Evolutionary conservation across 2,888 invertebrate genomes (phyloP).

Genomic region (Monopis laevigella): DNA sequence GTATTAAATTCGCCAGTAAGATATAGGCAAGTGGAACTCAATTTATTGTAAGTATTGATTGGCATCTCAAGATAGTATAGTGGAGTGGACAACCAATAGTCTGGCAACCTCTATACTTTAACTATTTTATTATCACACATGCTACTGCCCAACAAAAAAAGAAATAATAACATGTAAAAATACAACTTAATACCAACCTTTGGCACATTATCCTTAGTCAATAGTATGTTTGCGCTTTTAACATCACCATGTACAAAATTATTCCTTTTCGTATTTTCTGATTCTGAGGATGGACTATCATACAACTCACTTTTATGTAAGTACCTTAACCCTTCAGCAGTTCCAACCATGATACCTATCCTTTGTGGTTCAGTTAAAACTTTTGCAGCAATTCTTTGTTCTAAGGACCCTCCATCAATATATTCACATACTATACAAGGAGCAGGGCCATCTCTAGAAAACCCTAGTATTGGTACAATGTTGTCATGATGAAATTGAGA

Average conservation of each 20-base stretch:
- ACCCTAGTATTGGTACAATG: conserved; percentile 78
- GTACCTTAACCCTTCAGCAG: conserved; percentile 74
- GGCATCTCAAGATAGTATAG: no score
- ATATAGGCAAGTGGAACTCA: no score
- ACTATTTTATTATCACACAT: no score
- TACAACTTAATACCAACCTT: conserved; percentile 53
- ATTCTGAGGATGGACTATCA: conserved; percentile 20
- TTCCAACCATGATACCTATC: conserved; percentile 70
- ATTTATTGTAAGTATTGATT: no score
- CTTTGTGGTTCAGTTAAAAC: conserved; percentile 65
- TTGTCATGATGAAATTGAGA: conserved; percentile 75
- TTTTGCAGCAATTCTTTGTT: conserved; percentile 67
- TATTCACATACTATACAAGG: conserved; percentile 81
- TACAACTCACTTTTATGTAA: conserved; percentile 63
- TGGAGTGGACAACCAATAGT: no score
- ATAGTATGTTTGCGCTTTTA: conserved; percentile 81
- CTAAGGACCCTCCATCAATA: conserved; percentile 78
- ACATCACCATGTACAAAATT: conserved; percentile 82
- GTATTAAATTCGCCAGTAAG: no score
- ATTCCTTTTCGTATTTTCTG: conserved; percentile 30
- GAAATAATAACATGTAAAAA: neutral
- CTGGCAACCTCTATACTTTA: no score
- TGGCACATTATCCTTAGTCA: conserved; percentile 72
- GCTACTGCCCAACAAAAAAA: neutral
- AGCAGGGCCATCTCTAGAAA: conserved; percentile 73